Evolutionary conservation across 1,140 invertebrate genomes (phyloP), one percentile per base, ranked within the genome.

Genomic region (Sarcophaga peregrina): DNA sequence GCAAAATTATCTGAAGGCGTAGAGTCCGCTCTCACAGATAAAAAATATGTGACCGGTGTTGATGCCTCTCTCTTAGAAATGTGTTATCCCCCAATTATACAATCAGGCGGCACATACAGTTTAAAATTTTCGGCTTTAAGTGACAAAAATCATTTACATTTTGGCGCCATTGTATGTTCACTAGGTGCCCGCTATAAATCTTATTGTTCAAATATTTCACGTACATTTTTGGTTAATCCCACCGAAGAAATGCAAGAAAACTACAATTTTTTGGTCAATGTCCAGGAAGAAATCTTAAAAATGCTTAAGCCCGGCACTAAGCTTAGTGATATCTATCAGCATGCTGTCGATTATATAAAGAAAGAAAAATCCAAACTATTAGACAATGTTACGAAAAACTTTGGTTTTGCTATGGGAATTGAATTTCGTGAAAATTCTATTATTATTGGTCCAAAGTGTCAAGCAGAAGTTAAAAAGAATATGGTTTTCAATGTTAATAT

Each of bases 401-500:
- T 98, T 91, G 98, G 98, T 20, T 98, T 99, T 92, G 97, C 94
- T 0, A 99, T 97, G 94, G 99, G 99, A 9, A 97, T 99, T 87
- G 98, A 99, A 91, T 99, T 99, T 91, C 94, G 98, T 78, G 99
- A 99, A 91, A 96, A 96, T 85, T 96, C 96, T 0, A 92, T 99
- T 52, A 92, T 98, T 0, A 97, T 99, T 87, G 96, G 95, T 4
- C 95, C 96, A 5, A 99, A 99, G 93, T 97, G 95, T 68, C 94
- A 92, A 37, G 93, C 94, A 4, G 86, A 94, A n/a, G 94, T 95
- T 0, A 96, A 95, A 86, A 98, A 98, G 90, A 97, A 96, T 72
- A 99, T 99, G 98, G 95, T 99, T 0, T 99, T 99, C 87, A 99
- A 99, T 90, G 93, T 99, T 10, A 98, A 97, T 88, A 94, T 99